Base-by-base conservation (phyloP, 2,797 vertebrate species). In the Caiman crocodilus region DNA sequence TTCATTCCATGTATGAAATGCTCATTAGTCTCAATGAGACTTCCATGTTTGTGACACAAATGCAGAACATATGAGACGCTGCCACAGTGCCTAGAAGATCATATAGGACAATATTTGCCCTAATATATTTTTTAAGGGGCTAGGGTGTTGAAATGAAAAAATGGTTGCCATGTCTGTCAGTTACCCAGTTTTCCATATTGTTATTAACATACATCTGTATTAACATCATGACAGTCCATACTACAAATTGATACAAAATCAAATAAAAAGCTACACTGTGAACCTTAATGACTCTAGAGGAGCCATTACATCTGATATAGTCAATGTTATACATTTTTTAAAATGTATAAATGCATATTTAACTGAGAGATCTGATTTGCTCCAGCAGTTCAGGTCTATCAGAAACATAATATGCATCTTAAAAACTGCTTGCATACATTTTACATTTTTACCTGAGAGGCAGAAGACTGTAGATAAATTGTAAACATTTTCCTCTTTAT, bases 301-400 rank as follows among this genome's bases (percentile, higher is more conserved):
- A 97, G 90, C 92, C 95, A 89, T 69, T 90, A 95, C 94, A 96
- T 94, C 96, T 97, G 95, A 96, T 95, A 95, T 59, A 93, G 96
- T 97, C 97, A 97, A 97, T 97, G 97, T 96, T 92, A 94, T 73
- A 96, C 93, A 89, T 95, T 96, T 97, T 95, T 97, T 5, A 0
- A 78, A 96, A 97, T 96, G 96, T 94, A 90, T 95, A 96, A 97
- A 96, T 96, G 95, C 97, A 94, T 96, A 97, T 96, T 97, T 97
- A 97, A 97, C 96, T 97, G 97, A 98, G 95, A 97, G 93, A 96
- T 98, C 95, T 94, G 97, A 97, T 96, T 85, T 96, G 96, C 97
- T 97, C 90, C 96, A 96, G 86, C 87, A 95, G 93, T 79, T 96
- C 94, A 95, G 87, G 92, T 96, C 96, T 96, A 96, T 96, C 94